These are phyloP conservation scores for Cyphomyrus discorhynchus DNA, from an alignment of 2,113 vertebrate genomes.

Conservation along the genomic window DNA sequence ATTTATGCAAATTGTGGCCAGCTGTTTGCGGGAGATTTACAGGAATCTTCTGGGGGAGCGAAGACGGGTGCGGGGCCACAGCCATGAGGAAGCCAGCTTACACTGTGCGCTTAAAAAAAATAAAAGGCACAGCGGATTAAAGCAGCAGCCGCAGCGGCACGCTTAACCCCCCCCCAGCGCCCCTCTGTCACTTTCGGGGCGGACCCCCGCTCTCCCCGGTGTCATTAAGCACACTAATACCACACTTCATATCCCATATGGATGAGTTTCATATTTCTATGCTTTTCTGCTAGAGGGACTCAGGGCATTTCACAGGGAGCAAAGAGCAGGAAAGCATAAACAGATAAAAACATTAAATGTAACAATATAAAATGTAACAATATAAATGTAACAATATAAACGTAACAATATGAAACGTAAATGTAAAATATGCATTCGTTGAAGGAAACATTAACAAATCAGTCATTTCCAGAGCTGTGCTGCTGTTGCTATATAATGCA, in stretches of 20 bases:
- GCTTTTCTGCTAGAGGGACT: neutral
- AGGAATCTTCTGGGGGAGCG: neutral
- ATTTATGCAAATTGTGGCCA: conserved; percentile 16
- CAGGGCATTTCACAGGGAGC: neutral
- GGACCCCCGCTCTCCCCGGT: neutral
- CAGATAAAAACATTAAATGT: neutral
- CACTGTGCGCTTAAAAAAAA: neutral
- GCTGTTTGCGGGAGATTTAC: conserved; percentile 17
- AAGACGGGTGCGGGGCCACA: neutral
- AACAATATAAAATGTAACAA: neutral
- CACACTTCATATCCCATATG: neutral
- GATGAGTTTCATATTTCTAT: neutral
- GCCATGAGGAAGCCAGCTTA: neutral
- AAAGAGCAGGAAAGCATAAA: neutral
- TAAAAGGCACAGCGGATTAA: neutral
- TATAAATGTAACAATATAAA: neutral
- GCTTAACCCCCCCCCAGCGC: neutral
- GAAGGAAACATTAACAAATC: neutral
- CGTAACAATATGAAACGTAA: neutral
- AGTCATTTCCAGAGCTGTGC: neutral
- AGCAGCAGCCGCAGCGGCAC: too few relatives aligned
- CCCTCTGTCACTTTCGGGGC: neutral
- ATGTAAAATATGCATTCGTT: neutral
- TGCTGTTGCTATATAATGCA: neutral
- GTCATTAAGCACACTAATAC: neutral